These are phyloP conservation scores for Gymnoscopelus microlampas DNA, from an alignment of 2,797 vertebrate genomes.

Conservation along the genomic window DNA sequence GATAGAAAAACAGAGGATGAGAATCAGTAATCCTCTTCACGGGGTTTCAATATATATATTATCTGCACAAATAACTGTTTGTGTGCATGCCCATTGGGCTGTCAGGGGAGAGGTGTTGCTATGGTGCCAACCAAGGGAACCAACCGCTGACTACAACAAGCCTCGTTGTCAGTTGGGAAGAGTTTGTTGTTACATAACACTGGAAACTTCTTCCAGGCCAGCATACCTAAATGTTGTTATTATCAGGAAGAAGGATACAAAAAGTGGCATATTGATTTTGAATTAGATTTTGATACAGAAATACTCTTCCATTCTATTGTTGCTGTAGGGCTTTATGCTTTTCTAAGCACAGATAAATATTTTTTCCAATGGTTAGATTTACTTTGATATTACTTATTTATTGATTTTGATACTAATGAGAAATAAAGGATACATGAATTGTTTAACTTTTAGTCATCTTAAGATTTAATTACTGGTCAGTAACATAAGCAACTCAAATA, in stretches of 20 bases:
- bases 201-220: background rate
- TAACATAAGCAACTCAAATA: no score
- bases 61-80: background rate
- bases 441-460: no score
- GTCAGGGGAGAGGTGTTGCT: conserved; percentile 42
- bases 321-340: no score
- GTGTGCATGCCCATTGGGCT: conserved; percentile 14
- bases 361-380: no score
- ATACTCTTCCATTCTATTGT: background rate
- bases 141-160: conserved; percentile 49
- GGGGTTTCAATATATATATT: background rate
- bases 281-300: background rate
- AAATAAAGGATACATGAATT: no score
- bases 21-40: conserved; percentile 4
- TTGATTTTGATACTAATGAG: no score
- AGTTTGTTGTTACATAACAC: background rate
- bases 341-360: no score
- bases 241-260: background rate
- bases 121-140: conserved; percentile 26
- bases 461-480: no score
- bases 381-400: no score
- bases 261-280: background rate
- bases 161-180: background rate
- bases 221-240: background rate
- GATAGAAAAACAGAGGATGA: conserved; percentile 25